Evolutionary conservation across 92 coral and sea anemone species (phyloP), one percentile per base, ranked within the genome.

Genomic region (Porites lobata): DNA sequence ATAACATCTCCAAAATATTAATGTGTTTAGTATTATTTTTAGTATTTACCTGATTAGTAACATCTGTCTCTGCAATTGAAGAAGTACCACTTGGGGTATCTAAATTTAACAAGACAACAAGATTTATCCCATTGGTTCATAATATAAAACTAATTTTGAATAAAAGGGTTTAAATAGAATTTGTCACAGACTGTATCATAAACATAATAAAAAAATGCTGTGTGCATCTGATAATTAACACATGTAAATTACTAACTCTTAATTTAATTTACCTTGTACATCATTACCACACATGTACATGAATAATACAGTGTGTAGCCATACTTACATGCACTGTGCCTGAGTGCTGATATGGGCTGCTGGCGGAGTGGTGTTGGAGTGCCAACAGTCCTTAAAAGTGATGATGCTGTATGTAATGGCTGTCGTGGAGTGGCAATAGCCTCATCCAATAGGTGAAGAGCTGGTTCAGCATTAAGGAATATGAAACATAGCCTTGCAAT

Each of bases 81-180:
- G 98, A 95, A 68, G 87, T 81, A 24, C 98, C 98, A 91, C 98
- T 96, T 54, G 98, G 98, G 10, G 97, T 94, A 67, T 98, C 99
- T 98, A 86, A 0, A 69, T 69, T 76, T 38, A 63, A 86, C 67
- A 24, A 74, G 11, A 56, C 2, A 3, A 6, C 3, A 18, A 17
- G 14, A 17, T 18, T 67, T 19, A 52, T 18, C 0, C 12, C 29
- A 11, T 75, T 54, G 9, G 8, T n/a, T 74, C 32, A 9, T 53
- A 50, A 52, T 7, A 17, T 0, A 62, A 7, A 14, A 62, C 17
- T 7, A 62, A 2, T 3, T 18, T 62, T n/a, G 20, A 1, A 11
- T 62, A 15, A 18, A 62, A n/a, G 7, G 4, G 66, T 3, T 14
- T 14, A 14, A 1, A 62, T 5, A 38, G 47, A 38, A 38, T 38